Percentiles rank a stretch among this genome's conserved stretches.
These are phyloP conservation scores for Micromussa lordhowensis DNA, from an alignment of 92 coral and sea anemone genomes.

Conservation along the genomic window DNA sequence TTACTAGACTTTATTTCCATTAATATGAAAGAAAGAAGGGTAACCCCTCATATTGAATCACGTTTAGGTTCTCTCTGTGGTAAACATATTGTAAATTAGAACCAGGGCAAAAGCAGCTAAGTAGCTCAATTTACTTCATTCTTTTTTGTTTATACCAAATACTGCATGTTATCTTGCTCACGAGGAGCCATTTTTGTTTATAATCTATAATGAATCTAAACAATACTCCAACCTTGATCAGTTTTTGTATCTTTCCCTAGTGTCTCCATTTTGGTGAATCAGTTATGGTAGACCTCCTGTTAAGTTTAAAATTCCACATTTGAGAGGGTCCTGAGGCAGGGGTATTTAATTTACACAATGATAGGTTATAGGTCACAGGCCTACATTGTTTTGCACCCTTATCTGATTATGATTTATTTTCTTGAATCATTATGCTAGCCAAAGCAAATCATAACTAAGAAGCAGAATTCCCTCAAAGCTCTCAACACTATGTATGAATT, in stretches of 20 bases:
- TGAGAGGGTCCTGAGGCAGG: constrained; percentile 10
- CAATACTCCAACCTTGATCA: constrained; percentile 7
- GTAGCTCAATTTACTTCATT: too few relatives aligned
- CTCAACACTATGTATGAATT: not conserved
- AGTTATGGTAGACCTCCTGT: not conserved
- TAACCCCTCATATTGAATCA: too few relatives aligned
- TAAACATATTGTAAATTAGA: too few relatives aligned
- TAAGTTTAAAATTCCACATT: constrained; percentile 18
- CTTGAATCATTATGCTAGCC: not conserved
- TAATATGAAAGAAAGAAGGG: too few relatives aligned
- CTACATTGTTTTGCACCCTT: constrained; percentile 6
- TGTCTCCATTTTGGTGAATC: constrained; percentile 20
- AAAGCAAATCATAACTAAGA: not conserved
- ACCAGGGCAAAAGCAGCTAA: too few relatives aligned
- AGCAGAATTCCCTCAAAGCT: constrained; percentile 2
- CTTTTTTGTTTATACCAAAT: too few relatives aligned
- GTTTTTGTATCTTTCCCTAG: not conserved
- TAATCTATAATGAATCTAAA: too few relatives aligned
- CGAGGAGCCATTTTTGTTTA: too few relatives aligned
- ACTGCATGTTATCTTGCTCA: too few relatives aligned
- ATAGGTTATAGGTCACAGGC: constrained; percentile 11
- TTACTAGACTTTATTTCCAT: too few relatives aligned
- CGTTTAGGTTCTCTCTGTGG: too few relatives aligned
- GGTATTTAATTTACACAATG: constrained; percentile 13
- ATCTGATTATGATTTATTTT: constrained; percentile 17